Percentiles rank a stretch among this genome's conserved stretches.
These are phyloP conservation scores for Oxyteleia sp. DNA, from an alignment of 2,888 invertebrate species.

Conservation along the genomic window DNA sequence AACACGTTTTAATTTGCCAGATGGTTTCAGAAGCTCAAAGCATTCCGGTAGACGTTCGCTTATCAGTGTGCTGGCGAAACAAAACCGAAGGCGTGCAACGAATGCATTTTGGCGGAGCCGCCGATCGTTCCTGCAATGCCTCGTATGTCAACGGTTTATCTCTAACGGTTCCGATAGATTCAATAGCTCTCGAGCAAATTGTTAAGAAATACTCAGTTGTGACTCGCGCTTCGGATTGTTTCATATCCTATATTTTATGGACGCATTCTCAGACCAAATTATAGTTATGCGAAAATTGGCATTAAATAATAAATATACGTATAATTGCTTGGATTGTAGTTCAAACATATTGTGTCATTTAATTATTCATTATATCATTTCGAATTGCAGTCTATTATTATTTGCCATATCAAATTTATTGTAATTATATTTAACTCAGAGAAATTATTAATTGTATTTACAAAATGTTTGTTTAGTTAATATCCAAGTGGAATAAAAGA, in stretches of 20 bases:
- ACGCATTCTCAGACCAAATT: slow-evolving; percentile 4
- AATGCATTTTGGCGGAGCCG: slow-evolving; percentile 65
- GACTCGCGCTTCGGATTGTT: slow-evolving; percentile 54
- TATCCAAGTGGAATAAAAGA: no score
- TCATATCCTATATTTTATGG: slow-evolving; percentile 14
- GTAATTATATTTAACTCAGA: no score
- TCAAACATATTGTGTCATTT: no score
- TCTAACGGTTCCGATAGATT: slow-evolving; percentile 60
- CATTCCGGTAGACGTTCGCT: slow-evolving; percentile 58
- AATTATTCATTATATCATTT: no score
- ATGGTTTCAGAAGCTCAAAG: slow-evolving; percentile 59
- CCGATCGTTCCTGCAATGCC: slow-evolving; percentile 56
- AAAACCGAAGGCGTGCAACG: slow-evolving; percentile 56
- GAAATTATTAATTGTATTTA: no score
- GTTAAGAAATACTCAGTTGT: slow-evolving; percentile 46
- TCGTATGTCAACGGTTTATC: slow-evolving; percentile 60
- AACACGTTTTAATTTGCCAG: slow-evolving; percentile 66
- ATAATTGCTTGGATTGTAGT: no score
- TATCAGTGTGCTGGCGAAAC: slow-evolving; percentile 54
- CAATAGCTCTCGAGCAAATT: slow-evolving; percentile 44
- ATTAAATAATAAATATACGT: no score
- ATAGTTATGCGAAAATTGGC: no score
- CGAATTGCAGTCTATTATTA: no score
- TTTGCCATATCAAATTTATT: no score
- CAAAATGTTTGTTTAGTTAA: no score